Evolutionary conservation across 1,140 invertebrate species (phyloP).

Genomic region (Amphibalanus amphitrite): DNA sequence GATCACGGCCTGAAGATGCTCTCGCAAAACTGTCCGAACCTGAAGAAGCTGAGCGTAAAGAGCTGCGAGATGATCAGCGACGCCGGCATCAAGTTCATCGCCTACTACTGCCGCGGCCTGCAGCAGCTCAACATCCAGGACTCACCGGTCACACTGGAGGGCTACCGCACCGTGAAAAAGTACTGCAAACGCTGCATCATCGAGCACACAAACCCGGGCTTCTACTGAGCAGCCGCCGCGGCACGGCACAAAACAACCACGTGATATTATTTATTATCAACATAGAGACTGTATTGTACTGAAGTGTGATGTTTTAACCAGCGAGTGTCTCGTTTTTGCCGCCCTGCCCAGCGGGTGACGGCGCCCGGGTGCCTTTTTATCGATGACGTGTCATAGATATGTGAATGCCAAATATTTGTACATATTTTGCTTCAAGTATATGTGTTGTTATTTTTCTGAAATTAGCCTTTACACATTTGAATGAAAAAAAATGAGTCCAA

Average conservation of each 20-base stretch:
- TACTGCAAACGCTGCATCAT: conserved; percentile 80
- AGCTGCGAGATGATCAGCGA: conserved; percentile 79
- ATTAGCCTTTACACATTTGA: not conserved
- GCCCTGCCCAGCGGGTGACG: no score
- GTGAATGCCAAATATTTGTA: conserved; percentile 1
- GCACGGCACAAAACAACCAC: not conserved
- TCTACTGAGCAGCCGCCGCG: conserved; percentile 38
- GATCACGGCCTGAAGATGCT: conserved; percentile 65
- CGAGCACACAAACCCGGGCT: conserved; percentile 83
- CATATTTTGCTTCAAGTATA: not conserved
- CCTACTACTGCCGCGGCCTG: conserved; percentile 59
- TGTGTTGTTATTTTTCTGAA: not conserved
- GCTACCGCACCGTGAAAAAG: conserved; percentile 74
- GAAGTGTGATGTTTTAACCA: not conserved
- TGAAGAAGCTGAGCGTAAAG: conserved; percentile 72
- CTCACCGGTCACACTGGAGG: conserved; percentile 66
- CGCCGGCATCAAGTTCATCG: conserved; percentile 62
- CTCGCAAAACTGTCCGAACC: conserved; percentile 70
- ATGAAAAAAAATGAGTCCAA: not conserved
- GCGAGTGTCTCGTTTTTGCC: no score
- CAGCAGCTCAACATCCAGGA: conserved; percentile 83
- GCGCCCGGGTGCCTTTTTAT: not conserved
- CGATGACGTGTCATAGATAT: not conserved
- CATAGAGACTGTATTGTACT: not conserved
- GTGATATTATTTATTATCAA: not conserved